These are phyloP conservation scores for Paedocypris micromegethes DNA, from an alignment of 2,797 vertebrate species.

Conservation along the genomic window DNA sequence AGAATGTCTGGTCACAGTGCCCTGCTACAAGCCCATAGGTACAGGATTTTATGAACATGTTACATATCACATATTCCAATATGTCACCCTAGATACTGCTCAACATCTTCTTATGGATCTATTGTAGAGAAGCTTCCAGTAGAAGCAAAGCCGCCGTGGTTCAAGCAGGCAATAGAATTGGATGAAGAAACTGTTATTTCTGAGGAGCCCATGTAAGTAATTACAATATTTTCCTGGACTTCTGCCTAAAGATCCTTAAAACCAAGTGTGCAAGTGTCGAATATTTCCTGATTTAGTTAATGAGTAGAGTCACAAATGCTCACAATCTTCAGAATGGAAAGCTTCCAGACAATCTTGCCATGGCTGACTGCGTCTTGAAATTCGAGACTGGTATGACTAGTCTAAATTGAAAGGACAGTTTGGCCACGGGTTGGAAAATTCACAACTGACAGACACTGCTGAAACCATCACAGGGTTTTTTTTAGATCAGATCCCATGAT, in stretches of 20 bases:
- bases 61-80: too few species aligned
- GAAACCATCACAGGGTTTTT: conserved; percentile 42
- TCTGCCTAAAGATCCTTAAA: conserved; percentile 7
- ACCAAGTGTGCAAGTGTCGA: conserved; percentile 1
- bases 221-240: not conserved
- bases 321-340: conserved; percentile 17
- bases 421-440: conserved; percentile 1
- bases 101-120: not conserved
- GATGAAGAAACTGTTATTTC: conserved; percentile 80
- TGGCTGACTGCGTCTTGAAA: conserved; percentile 19
- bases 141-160: conserved; percentile 90
- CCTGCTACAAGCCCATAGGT: conserved; percentile 93
- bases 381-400: conserved; percentile 18
- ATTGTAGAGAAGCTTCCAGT: conserved; percentile 82
- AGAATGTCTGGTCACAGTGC: conserved; percentile 86
- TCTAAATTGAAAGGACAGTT: conserved; percentile 18
- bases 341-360: conserved; percentile 4
- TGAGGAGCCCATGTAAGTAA: conserved; percentile 90
- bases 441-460: conserved; percentile 42
- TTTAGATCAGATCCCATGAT: conserved; percentile 4
- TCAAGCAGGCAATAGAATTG: conserved; percentile 92
- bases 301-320: conserved; percentile 9
- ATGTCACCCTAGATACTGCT: too few species aligned
- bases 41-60: conserved; percentile 4
- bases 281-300: conserved; percentile 21